A percentile compares a stretch with the other conserved stretches of the same genome.
Conservation (phyloP, 2,113 vertebrate genomes). For the Grammomys dolichurus region DNA sequence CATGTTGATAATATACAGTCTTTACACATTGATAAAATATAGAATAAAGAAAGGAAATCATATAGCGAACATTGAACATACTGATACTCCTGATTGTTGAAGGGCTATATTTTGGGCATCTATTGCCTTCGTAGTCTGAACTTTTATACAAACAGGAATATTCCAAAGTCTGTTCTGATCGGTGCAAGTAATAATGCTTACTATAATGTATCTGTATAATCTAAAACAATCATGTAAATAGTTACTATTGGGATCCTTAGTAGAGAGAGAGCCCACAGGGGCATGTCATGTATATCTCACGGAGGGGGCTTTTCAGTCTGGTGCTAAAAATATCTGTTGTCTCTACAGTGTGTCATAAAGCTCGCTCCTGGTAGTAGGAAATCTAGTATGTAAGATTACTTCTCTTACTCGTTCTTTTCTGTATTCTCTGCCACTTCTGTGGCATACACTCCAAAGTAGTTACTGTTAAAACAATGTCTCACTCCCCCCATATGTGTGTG, state of each 20-base stretch:
- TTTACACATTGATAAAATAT: not conserved
- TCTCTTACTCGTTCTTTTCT: not conserved
- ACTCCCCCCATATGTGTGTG: not conserved
- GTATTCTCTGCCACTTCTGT: not conserved
- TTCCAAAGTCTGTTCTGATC: not conserved
- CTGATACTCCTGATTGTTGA: not conserved
- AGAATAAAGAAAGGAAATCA: not conserved
- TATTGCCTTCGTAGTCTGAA: not conserved
- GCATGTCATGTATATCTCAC: not conserved
- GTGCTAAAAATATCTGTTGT: not conserved
- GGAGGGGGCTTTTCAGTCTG: not conserved
- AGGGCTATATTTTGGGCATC: not conserved
- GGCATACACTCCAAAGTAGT: no score
- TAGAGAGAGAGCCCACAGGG: not conserved
- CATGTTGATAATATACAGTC: not conserved
- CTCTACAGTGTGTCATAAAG: not conserved
- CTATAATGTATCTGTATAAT: not conserved
- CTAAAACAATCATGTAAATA: not conserved
- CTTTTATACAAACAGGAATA: constrained; percentile 1
- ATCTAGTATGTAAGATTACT: not conserved
- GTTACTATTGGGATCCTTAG: not conserved
- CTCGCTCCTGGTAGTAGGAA: not conserved
- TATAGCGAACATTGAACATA: not conserved
- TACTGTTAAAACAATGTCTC: no score
- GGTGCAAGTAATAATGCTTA: not conserved